These are phyloP conservation scores for Myotis yumanensis DNA, from an alignment of 2,113 vertebrate genomes.

Conservation along the genomic window DNA sequence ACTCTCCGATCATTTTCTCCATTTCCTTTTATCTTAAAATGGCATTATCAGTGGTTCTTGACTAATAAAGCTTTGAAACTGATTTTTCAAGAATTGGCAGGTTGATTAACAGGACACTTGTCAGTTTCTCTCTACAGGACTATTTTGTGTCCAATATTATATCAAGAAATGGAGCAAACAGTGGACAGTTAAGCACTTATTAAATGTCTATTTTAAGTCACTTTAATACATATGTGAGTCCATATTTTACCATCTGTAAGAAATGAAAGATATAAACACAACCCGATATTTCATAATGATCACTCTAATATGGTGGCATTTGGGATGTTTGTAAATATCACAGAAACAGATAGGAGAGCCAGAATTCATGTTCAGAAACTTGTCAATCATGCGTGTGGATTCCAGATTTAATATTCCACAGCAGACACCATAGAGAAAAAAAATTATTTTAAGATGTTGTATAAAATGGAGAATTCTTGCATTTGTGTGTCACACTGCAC, in stretches of 20 bases:
- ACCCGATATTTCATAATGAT: slow-evolving; percentile 49
- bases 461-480: background rate
- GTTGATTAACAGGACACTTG: background rate
- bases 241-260: slow-evolving; percentile 70
- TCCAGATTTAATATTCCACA: slow-evolving; percentile 39
- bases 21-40: background rate
- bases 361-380: slow-evolving; percentile 60
- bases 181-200: background rate
- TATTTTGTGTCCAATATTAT: background rate
- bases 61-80: background rate
- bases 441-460: background rate
- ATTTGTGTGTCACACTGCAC: background rate
- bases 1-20: background rate
- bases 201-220: slow-evolving; percentile 1
- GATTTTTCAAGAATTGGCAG: background rate
- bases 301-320: slow-evolving; percentile 70
- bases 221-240: slow-evolving; percentile 61
- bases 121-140: background rate
- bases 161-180: background rate
- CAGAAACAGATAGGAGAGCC: slow-evolving; percentile 47
- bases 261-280: slow-evolving; percentile 47
- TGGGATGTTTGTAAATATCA: slow-evolving; percentile 71
- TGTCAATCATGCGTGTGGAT: slow-evolving; percentile 25
- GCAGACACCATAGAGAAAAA: background rate
- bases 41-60: background rate